Conservation (phyloP, 2,888 invertebrate genomes). For the Unio delphinus region DNA sequence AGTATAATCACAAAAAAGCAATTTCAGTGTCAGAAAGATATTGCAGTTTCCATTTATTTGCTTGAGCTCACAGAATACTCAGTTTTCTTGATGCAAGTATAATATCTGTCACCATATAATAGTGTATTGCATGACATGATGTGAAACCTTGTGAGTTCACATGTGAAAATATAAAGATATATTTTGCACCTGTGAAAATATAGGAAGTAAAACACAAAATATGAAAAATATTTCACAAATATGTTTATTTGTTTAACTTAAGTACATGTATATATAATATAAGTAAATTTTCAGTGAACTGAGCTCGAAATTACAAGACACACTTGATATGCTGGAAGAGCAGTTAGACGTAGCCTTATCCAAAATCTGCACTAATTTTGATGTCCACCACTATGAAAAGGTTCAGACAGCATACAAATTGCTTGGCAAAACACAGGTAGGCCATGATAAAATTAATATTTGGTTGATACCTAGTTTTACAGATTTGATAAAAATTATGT, state of each 20-base stretch:
- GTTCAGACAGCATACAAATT: constrained; percentile 90
- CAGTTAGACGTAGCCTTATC: constrained; percentile 90
- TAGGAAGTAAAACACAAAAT: too few species aligned
- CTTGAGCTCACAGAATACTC: too few species aligned
- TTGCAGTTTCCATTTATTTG: too few species aligned
- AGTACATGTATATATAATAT: background rate
- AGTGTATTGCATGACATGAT: background rate
- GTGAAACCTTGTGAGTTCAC: too few species aligned
- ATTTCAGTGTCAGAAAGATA: too few species aligned
- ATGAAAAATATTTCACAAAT: background rate
- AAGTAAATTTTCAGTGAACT: constrained; percentile 78
- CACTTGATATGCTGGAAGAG: constrained; percentile 90
- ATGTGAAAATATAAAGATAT: too few species aligned
- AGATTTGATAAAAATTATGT: too few species aligned
- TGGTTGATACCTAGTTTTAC: too few species aligned
- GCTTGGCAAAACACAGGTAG: constrained; percentile 84
- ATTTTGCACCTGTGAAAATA: too few species aligned
- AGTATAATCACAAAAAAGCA: too few species aligned
- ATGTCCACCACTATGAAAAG: constrained; percentile 84
- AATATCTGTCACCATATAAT: background rate
- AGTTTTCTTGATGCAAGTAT: background rate
- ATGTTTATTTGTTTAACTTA: background rate
- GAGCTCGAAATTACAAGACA: constrained; percentile 89
- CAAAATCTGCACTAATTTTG: constrained; percentile 82
- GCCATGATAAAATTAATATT: background rate